Evolutionary conservation across 64 coral and sea anemone genomes (phyloP).

Genomic region (Anthopleura sola): DNA sequence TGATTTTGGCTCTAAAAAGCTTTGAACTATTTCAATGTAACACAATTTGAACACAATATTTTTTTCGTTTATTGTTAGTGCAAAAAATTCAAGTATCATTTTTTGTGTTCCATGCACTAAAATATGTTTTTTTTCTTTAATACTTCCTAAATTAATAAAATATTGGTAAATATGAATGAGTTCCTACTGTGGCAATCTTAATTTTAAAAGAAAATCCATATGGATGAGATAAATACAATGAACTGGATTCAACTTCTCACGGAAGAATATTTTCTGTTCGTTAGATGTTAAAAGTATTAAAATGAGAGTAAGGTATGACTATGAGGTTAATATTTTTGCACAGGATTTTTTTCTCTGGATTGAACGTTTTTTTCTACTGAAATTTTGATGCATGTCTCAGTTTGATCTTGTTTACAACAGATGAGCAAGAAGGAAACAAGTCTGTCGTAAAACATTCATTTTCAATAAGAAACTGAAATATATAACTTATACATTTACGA

Average conservation of each 20-base stretch:
- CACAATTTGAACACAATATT: no score
- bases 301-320: neutral
- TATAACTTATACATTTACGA: neutral
- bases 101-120: neutral
- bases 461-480: neutral
- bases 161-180: conserved; percentile 1
- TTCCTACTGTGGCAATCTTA: conserved; percentile 2
- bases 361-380: neutral
- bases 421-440: neutral
- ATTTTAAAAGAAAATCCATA: conserved; percentile 1
- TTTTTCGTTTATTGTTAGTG: no score
- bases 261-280: neutral
- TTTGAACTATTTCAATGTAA: no score
- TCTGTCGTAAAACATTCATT: neutral
- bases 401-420: neutral
- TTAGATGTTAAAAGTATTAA: neutral
- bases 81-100: neutral
- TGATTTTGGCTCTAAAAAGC: no score
- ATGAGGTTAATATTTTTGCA: no score
- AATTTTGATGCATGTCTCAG: neutral
- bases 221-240: neutral
- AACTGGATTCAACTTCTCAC: neutral
- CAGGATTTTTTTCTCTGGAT: neutral
- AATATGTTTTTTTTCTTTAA: neutral
- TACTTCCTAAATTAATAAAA: neutral